These are phyloP conservation scores for Apogon talboti DNA, from an alignment of 2,797 vertebrate genomes.

Conservation along the genomic window DNA sequence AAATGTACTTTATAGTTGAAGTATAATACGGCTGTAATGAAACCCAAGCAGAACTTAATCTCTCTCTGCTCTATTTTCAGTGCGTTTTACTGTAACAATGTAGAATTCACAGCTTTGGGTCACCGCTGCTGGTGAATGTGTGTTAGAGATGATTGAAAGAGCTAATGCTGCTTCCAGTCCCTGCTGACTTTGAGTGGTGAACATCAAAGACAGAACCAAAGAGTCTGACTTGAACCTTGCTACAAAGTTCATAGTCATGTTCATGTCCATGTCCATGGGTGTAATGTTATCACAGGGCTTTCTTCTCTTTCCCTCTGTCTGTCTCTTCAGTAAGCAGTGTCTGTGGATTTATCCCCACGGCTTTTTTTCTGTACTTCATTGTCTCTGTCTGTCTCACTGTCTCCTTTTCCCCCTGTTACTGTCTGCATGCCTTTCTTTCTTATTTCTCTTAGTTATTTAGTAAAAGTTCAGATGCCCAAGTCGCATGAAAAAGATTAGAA, in stretches of 20 bases:
- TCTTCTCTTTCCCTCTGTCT: constrained; percentile 31
- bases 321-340: constrained; percentile 39
- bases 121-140: constrained; percentile 29
- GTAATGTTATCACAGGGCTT: constrained; percentile 52
- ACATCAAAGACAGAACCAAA: constrained; percentile 64
- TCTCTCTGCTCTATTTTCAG: constrained; percentile 39
- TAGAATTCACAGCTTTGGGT: constrained; percentile 40
- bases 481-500: no score
- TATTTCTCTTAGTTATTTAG: neutral
- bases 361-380: constrained; percentile 17
- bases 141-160: constrained; percentile 38
- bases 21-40: constrained; percentile 37
- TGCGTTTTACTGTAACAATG: constrained; percentile 39
- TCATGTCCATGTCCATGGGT: constrained; percentile 46
- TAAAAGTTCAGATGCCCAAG: neutral
- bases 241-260: constrained; percentile 47
- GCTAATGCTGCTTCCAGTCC: constrained; percentile 49
- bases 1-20: constrained; percentile 43
- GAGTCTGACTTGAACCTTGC: constrained; percentile 56
- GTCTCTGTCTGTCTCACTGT: constrained; percentile 1
- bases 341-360: constrained; percentile 29
- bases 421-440: neutral
- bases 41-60: constrained; percentile 44
- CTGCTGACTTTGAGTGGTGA: constrained; percentile 54
- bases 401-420: neutral